phyloP scores from a whole-genome alignment of 2,888 invertebrate genomes.

The Diploptera punctata region DNA sequence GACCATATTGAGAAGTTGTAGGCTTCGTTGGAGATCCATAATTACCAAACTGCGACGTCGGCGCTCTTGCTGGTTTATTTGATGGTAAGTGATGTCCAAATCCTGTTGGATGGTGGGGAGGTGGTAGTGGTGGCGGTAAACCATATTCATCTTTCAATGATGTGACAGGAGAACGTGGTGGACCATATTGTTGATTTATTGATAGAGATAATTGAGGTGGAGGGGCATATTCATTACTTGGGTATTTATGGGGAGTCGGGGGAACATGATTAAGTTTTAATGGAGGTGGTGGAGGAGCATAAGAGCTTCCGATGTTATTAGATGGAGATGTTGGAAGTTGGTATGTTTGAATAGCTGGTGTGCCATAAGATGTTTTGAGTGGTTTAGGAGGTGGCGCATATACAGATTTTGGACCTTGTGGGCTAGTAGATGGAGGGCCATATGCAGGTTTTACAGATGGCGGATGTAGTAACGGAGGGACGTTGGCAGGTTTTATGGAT shows the following conservation, averaged over 20 bases:
- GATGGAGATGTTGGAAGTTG: no score
- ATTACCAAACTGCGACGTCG: no score
- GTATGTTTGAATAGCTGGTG: no score
- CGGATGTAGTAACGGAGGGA: no score
- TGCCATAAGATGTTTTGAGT: no score
- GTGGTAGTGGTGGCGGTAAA: neutral
- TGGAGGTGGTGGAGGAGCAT: no score
- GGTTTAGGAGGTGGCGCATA: neutral
- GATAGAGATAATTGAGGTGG: neutral
- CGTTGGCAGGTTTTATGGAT: neutral
- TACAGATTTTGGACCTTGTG: neutral
- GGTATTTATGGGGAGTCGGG: no score
- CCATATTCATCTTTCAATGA: neutral
- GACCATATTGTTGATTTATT: neutral
- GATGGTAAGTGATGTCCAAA: neutral
- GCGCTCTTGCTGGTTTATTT: no score
- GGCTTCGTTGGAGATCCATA: no score
- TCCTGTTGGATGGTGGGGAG: neutral
- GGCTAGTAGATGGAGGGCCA: slow-evolving; percentile 43
- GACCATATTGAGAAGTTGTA: neutral
- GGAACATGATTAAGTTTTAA: no score
- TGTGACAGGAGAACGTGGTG: neutral
- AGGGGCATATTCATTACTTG: neutral
- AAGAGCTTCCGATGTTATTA: no score
- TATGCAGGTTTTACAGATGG: slow-evolving; percentile 46